Percentiles rank a stretch among this genome's conserved stretches.
Evolutionary conservation across 2,113 vertebrate species (phyloP).

Genomic region (Sinocyclocheilus rhinocerous): DNA sequence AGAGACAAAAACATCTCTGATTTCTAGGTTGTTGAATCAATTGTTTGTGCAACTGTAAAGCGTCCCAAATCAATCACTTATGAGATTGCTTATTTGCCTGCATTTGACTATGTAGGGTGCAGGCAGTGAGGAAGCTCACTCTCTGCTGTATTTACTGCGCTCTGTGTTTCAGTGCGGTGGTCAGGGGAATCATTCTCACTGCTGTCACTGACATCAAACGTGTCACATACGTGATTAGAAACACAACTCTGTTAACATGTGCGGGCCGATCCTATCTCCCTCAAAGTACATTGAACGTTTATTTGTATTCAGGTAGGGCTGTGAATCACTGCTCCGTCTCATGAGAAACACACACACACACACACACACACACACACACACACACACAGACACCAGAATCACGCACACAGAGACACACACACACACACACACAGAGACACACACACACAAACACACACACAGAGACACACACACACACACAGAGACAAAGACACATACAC

Average conservation of each 20-base stretch:
- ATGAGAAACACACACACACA: too few species aligned
- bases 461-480: too few species aligned
- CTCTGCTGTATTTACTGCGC: too few species aligned
- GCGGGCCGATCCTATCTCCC: not conserved
- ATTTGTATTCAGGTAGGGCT: constrained; percentile 15
- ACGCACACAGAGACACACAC: not conserved
- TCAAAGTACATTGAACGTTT: not conserved
- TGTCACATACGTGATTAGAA: not conserved
- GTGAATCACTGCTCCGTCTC: not conserved
- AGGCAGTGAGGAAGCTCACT: not conserved
- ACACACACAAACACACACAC: too few species aligned
- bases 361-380: not conserved
- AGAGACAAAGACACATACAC: too few species aligned
- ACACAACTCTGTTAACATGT: not conserved
- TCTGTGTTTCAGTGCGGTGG: not conserved
- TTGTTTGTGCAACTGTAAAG: not conserved
- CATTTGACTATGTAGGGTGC: not conserved
- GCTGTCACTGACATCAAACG: not conserved
- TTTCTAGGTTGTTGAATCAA: not conserved
- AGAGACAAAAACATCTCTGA: not conserved
- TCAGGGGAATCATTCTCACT: not conserved
- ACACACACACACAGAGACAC: not conserved
- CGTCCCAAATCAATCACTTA: not conserved
- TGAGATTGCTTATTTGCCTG: not conserved
- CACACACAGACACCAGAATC: too few species aligned